phyloP scores from a whole-genome alignment of 92 coral and sea anemone species.

The Chrysogorgia sp. region DNA sequence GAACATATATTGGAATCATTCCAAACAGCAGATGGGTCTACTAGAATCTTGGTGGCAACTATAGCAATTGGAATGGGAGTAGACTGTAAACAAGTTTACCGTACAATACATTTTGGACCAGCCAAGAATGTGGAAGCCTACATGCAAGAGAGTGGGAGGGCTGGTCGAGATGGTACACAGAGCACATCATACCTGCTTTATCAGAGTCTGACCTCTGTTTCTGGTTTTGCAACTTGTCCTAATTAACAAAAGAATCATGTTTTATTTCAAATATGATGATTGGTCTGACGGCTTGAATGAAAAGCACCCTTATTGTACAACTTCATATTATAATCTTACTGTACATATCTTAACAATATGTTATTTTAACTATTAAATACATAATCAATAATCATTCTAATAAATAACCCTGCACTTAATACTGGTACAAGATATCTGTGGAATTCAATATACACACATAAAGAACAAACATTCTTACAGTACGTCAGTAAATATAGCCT shows the following conservation, averaged over 20 bases:
- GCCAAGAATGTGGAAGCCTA: constrained; percentile 60
- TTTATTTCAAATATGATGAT: no score
- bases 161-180: constrained; percentile 66
- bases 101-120: constrained; percentile 71
- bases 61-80: constrained; percentile 74
- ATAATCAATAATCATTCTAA: no score
- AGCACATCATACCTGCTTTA: constrained; percentile 55
- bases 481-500: not conserved
- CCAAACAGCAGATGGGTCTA: constrained; percentile 10
- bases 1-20: constrained; percentile 49
- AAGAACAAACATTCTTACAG: not conserved
- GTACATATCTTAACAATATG: no score
- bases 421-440: not conserved
- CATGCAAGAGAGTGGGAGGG: constrained; percentile 70
- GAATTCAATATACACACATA: not conserved
- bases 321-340: no score
- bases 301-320: no score
- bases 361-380: no score
- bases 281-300: no score
- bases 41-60: constrained; percentile 60
- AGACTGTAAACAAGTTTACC: constrained; percentile 56
- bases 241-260: no score
- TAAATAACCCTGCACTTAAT: no score
- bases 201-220: no score
- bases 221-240: no score